phyloP scores from a whole-genome alignment of 2,888 invertebrate species.

The Diadegma fenestrale region DNA sequence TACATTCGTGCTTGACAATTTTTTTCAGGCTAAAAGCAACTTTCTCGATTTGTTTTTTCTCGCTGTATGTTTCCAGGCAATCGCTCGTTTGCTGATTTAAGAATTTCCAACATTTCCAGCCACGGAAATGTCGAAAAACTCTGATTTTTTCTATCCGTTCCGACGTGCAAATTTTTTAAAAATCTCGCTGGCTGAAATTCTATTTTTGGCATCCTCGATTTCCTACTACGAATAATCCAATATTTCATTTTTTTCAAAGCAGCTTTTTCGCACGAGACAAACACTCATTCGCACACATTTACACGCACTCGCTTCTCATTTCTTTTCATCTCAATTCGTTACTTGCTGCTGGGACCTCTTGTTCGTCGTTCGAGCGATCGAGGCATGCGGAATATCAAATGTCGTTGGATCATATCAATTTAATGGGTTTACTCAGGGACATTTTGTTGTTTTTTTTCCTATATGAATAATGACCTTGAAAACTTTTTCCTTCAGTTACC shows the following conservation, averaged over 20 bases:
- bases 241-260: neutral
- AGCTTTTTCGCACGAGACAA: neutral
- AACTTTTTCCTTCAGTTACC: neutral
- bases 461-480: neutral
- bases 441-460: neutral
- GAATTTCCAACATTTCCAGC: neutral
- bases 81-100: neutral
- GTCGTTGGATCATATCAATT: neutral
- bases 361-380: neutral
- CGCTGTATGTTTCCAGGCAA: conserved; percentile 11
- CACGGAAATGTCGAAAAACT: neutral
- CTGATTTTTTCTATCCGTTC: neutral
- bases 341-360: neutral
- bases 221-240: neutral
- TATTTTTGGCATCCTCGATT: neutral
- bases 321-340: neutral
- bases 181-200: neutral
- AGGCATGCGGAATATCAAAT: neutral
- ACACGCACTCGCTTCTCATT: neutral
- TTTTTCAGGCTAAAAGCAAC: conserved; percentile 3
- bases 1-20: conserved; percentile 14
- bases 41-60: neutral
- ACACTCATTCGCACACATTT: neutral
- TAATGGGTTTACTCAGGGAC: neutral
- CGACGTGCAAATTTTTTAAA: too few species aligned